Conservation (phyloP, 1,140 invertebrate genomes). For the Lysiphlebus fabarum region DNA sequence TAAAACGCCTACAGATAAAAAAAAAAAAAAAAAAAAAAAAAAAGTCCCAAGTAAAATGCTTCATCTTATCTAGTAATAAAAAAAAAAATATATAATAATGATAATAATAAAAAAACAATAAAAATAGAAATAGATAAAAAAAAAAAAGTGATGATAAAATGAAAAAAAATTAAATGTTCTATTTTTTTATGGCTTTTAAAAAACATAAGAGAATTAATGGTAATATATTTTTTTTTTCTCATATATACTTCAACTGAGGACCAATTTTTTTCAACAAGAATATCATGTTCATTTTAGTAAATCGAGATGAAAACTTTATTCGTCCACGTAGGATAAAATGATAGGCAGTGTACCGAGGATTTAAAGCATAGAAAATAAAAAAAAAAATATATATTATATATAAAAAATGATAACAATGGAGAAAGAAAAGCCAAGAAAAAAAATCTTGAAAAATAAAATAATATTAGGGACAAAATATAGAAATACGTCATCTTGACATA, state of each 20-base stretch:
- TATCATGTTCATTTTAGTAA: conserved; percentile 13
- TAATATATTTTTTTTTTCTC: conserved; percentile 7
- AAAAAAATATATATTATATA: background rate
- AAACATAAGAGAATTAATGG: background rate
- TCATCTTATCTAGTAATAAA: too few species aligned
- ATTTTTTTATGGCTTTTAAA: conserved; percentile 4
- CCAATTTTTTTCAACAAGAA: conserved; percentile 5
- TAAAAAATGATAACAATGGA: conserved; percentile 11
- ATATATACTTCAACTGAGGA: background rate
- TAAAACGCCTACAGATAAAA: too few species aligned
- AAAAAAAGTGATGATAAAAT: background rate
- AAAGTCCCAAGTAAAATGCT: too few species aligned
- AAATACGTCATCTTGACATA: conserved; percentile 12
- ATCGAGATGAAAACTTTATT: conserved; percentile 13
- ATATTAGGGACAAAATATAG: conserved; percentile 12
- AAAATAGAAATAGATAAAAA: too few species aligned
- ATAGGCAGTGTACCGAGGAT: background rate
- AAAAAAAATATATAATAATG: too few species aligned
- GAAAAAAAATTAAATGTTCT: background rate
- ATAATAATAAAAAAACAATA: too few species aligned
- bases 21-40: too few species aligned
- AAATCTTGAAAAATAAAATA: conserved; percentile 5
- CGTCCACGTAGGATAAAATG: background rate
- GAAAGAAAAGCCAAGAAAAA: background rate
- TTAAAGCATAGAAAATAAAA: background rate